Percentiles rank a stretch among this genome's conserved stretches.
Conservation (phyloP, 2,888 invertebrate species). For the Notocelia uddmanniana region DNA sequence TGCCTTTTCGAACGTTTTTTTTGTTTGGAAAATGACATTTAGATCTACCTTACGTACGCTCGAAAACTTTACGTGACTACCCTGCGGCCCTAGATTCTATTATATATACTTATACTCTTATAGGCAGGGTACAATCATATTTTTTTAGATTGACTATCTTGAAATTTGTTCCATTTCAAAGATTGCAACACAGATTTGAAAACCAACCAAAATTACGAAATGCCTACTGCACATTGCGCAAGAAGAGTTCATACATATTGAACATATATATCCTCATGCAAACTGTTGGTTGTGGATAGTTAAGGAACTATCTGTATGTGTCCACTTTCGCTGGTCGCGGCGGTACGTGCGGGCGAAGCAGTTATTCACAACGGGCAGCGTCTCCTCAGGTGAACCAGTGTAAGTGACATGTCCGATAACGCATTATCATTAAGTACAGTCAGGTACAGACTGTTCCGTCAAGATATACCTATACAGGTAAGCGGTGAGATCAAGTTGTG, state of each 20-base stretch:
- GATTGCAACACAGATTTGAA: too few relatives aligned
- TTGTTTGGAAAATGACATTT: too few relatives aligned
- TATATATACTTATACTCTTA: too few relatives aligned
- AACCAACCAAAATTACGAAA: background rate
- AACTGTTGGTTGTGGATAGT: background rate
- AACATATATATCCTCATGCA: constrained; percentile 46
- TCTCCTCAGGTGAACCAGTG: background rate
- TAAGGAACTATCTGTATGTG: background rate
- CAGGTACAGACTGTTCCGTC: too few relatives aligned
- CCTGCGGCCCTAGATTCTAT: too few relatives aligned
- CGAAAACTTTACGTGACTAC: too few relatives aligned
- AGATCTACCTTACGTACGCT: too few relatives aligned
- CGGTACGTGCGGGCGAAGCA: background rate
- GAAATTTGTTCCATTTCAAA: background rate
- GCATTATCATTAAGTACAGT: background rate
- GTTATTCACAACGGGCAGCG: background rate
- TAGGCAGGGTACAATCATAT: too few relatives aligned
- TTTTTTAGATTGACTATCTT: too few relatives aligned
- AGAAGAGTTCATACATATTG: constrained; percentile 20
- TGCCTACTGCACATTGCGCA: constrained; percentile 58
- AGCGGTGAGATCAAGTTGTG: background rate
- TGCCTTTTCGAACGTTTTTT: too few relatives aligned
- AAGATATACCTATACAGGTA: background rate
- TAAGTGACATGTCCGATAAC: background rate
- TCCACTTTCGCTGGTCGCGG: constrained; percentile 2